Evolutionary conservation across 1,140 invertebrate species (phyloP), one percentile per base, ranked within the genome.

Genomic region (Lamellibrachia luymesi): DNA sequence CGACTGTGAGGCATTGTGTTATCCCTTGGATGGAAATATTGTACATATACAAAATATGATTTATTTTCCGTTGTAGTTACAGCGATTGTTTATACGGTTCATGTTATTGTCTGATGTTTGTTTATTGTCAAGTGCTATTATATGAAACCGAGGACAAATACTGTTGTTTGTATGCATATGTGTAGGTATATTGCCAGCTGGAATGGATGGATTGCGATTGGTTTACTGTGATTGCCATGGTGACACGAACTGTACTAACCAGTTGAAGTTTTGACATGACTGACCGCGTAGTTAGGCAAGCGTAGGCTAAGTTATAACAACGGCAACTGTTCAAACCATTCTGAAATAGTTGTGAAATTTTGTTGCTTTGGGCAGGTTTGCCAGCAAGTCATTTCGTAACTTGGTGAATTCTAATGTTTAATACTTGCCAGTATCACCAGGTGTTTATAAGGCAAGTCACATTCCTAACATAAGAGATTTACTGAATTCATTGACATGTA

Each of bases 81-180:
- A 17, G 52, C 64, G 64, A 80, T 80, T 80, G 64, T 80, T 80
- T 80, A 80, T 80, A 80, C 25, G 64, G 64, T 80, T 80, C 64
- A 80, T 80, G 64, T 80, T 80, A 17, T 80, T 80, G 64, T 80
- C 64, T 6, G 25, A 80, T 80, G 64, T 80, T 80, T 80, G 64
- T 80, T 80, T 80, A 80, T 80, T 80, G 64, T 80, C 64, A 80
- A 80, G 64, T 80, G 64, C 64, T 80, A 80, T 80, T 80, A 80
- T 22, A 80, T 80, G 64, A 80, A 2, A 80, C 64, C 17, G 64
- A 22, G 64, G 64, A 80, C 64, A 80, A 80, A 80, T 80, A 80
- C 64, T 80, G 13, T 80, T 80, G 64, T 80, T 80, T 80, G 64
- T 80, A 80, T 80, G 64, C 64, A 80, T 80, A 80, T 80, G 13